Conservation (phyloP, 2,888 invertebrate genomes). For the Leptopilina syphax region DNA sequence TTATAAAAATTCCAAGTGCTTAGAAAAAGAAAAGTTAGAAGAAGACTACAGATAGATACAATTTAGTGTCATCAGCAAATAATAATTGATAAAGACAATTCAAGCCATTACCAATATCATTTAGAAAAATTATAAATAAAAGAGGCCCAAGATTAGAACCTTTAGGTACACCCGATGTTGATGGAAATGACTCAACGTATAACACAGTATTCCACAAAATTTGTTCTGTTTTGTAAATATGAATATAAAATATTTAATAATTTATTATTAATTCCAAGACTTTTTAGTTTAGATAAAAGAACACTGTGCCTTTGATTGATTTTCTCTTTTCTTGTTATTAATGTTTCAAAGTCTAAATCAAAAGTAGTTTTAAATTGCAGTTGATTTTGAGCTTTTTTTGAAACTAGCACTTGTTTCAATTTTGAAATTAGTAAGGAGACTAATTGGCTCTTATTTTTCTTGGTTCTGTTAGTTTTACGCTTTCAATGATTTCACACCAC, state of each 20-base stretch:
- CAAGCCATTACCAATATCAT: too few relatives aligned
- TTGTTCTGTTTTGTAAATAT: too few relatives aligned
- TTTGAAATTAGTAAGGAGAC: constrained; percentile 10
- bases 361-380: constrained; percentile 26
- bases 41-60: not conserved
- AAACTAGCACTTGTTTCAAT: constrained; percentile 29
- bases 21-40: constrained; percentile 10
- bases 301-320: not conserved
- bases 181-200: too few relatives aligned
- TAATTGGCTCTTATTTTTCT: not conserved
- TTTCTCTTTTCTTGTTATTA: constrained; percentile 38
- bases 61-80: too few relatives aligned
- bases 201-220: too few relatives aligned
- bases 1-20: constrained; percentile 42
- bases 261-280: too few relatives aligned
- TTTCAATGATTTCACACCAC: constrained; percentile 41
- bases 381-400: not conserved
- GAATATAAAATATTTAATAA: too few relatives aligned
- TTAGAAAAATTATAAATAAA: too few relatives aligned
- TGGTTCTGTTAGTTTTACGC: constrained; percentile 33
- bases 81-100: too few relatives aligned
- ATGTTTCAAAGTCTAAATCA: constrained; percentile 16
- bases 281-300: too few relatives aligned
- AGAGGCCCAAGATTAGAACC: too few relatives aligned
- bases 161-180: too few relatives aligned